These are phyloP conservation scores for Xiphorhynchus erythropygius DNA, from an alignment of 2,797 vertebrate genomes.

Conservation along the genomic window DNA sequence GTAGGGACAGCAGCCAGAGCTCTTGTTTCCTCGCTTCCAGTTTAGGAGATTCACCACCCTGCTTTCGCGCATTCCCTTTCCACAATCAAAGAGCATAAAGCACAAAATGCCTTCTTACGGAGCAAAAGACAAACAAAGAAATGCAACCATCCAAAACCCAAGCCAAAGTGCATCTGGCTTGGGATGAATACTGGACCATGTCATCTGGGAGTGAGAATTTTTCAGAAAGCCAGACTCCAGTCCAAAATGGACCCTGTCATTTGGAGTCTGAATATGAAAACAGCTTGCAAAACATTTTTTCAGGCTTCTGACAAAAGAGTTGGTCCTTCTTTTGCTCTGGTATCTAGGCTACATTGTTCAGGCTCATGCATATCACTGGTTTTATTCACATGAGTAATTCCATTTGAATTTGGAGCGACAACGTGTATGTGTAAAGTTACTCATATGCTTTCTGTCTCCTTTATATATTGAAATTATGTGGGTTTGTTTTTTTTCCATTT, in stretches of 20 bases:
- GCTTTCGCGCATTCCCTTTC: not conserved
- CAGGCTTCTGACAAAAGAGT: slow-evolving; percentile 55
- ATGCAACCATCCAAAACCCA: slow-evolving; percentile 49
- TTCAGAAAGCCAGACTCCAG: slow-evolving; percentile 24
- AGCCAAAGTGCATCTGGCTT: slow-evolving; percentile 40
- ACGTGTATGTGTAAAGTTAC: slow-evolving; percentile 39
- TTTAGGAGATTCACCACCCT: not conserved
- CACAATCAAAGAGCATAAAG: slow-evolving; percentile 2
- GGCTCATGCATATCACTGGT: slow-evolving; percentile 57
- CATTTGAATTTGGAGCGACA: slow-evolving; percentile 57
- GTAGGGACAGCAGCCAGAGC: not conserved
- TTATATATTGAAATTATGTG: slow-evolving; percentile 53
- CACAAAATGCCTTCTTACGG: slow-evolving; percentile 31
- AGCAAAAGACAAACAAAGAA: slow-evolving; percentile 57
- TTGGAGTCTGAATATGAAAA: slow-evolving; percentile 57
- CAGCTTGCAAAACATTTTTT: slow-evolving; percentile 66
- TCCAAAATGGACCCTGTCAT: slow-evolving; percentile 46
- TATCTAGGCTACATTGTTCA: slow-evolving; percentile 66
- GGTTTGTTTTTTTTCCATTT: not conserved
- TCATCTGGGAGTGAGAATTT: slow-evolving; percentile 29
- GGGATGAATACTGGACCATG: slow-evolving; percentile 41
- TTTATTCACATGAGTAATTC: slow-evolving; percentile 68
- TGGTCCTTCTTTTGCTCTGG: slow-evolving; percentile 58
- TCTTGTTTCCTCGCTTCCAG: not conserved
- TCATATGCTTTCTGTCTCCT: slow-evolving; percentile 31